phyloP scores from a whole-genome alignment of 1,140 invertebrate species.

The Carposina sasakii region DNA sequence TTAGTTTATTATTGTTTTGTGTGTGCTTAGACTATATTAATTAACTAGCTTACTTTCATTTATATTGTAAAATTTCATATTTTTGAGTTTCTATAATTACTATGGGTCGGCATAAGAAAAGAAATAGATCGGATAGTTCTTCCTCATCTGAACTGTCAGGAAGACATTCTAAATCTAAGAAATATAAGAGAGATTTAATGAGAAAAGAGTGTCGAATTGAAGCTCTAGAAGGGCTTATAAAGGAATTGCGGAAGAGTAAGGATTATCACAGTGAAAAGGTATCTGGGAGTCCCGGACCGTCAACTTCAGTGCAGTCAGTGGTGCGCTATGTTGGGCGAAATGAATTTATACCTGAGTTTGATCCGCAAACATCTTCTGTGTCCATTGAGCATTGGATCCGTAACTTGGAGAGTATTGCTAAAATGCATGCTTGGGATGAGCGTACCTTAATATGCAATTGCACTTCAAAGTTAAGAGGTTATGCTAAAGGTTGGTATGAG shows the following conservation, averaged over 20 bases:
- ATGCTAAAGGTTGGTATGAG: constrained; percentile 14
- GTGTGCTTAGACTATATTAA: no score
- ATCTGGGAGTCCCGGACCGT: neutral
- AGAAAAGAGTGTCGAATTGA: neutral
- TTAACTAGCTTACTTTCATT: no score
- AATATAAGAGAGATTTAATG: neutral
- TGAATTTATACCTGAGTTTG: constrained; percentile 6
- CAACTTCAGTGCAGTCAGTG: neutral
- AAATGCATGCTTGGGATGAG: constrained; percentile 14
- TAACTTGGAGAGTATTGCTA: constrained; percentile 8
- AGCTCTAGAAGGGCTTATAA: constrained; percentile 2
- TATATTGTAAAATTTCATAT: no score
- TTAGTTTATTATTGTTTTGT: no score
- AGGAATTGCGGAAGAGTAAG: neutral
- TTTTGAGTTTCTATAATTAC: no score
- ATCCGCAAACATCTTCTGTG: constrained; percentile 8
- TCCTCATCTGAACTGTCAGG: neutral
- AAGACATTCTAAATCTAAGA: neutral
- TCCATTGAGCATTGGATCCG: constrained; percentile 9
- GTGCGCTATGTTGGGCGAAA: neutral
- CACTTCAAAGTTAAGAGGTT: constrained; percentile 10
- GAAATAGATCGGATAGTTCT: neutral
- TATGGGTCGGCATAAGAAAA: constrained; percentile 5
- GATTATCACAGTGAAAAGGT: neutral
- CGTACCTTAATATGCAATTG: constrained; percentile 9